Evolutionary conservation across 2,888 invertebrate species (phyloP).

Genomic region (Dendrolimus pini): DNA sequence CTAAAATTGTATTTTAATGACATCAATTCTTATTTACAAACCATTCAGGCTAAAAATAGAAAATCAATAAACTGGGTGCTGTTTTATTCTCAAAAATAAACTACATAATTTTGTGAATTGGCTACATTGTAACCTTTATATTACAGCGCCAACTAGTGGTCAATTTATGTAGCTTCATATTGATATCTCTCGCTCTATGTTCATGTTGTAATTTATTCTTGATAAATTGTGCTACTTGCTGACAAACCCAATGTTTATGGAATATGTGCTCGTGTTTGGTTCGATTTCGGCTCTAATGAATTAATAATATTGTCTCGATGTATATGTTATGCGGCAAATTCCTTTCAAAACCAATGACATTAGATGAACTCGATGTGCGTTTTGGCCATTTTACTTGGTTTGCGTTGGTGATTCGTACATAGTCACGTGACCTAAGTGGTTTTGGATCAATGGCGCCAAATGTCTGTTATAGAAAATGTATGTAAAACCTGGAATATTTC

Average conservation of each 20-base stretch:
- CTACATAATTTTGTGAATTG: conserved; percentile 8
- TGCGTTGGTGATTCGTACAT: conserved; percentile 75
- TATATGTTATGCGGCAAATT: conserved; percentile 59
- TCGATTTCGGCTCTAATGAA: conserved; percentile 36
- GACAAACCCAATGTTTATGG: conserved; percentile 48
- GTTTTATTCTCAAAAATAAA: too few species aligned
- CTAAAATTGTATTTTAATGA: too few species aligned
- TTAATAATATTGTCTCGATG: conserved; percentile 56
- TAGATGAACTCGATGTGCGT: conserved; percentile 74
- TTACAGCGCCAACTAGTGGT: conserved; percentile 58
- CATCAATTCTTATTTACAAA: too few species aligned
- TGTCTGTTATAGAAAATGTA: conserved; percentile 72
- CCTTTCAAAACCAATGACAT: conserved; percentile 69
- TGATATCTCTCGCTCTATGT: conserved; percentile 69
- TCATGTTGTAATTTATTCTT: conserved; percentile 61
- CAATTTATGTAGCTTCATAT: conserved; percentile 57
- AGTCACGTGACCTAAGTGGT: conserved; percentile 74
- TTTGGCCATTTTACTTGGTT: conserved; percentile 77
- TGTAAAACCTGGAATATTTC: conserved; percentile 44
- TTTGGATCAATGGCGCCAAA: conserved; percentile 78
- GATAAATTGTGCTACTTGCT: conserved; percentile 60
- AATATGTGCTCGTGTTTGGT: conserved; percentile 58
- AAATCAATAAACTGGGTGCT: too few species aligned
- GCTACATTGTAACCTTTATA: conserved; percentile 11
- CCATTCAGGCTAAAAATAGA: too few species aligned